A percentile compares a stretch with the other conserved stretches of the same genome.
Evolutionary conservation across 2,113 vertebrate genomes (phyloP).

Genomic region (Marmota monax): DNA sequence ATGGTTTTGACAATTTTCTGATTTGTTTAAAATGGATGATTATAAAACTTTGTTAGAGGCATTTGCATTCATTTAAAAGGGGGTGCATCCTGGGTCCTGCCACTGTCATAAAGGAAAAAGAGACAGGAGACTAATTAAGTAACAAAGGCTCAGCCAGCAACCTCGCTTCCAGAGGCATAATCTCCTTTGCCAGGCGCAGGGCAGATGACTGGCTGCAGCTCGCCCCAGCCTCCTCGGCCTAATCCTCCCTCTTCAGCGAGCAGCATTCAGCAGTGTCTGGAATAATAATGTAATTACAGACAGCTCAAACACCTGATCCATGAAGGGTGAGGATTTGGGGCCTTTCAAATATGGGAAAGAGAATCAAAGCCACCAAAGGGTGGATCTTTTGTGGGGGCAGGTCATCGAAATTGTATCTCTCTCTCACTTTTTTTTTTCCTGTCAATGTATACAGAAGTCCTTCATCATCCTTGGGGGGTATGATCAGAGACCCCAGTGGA

Average conservation of each 20-base stretch:
- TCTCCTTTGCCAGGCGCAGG: constrained; percentile 74
- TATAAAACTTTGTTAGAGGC: constrained; percentile 65
- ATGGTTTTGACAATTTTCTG: constrained; percentile 72
- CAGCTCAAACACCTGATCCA: constrained; percentile 70
- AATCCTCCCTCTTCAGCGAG: constrained; percentile 72
- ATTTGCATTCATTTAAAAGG: constrained; percentile 61
- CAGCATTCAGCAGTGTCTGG: constrained; percentile 58
- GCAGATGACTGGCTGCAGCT: not conserved
- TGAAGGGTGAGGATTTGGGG: constrained; percentile 68
- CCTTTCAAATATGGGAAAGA: constrained; percentile 15
- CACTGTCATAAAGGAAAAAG: constrained; percentile 61
- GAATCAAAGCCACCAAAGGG: constrained; percentile 52
- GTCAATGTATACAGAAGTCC: not conserved
- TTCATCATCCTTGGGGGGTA: too few relatives aligned
- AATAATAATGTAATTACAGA: constrained; percentile 78
- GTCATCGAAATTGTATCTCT: not conserved
- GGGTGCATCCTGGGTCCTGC: not conserved
- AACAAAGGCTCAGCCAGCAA: constrained; percentile 58
- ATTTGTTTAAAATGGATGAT: constrained; percentile 71
- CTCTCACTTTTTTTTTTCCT: too few relatives aligned
- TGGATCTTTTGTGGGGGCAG: not conserved
- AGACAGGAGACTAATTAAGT: constrained; percentile 80
- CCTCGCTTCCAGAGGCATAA: constrained; percentile 61
- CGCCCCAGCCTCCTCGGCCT: constrained; percentile 65
- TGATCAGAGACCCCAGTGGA: not conserved